phyloP scores from a whole-genome alignment of 2,113 vertebrate species.

The Notechis scutatus region DNA sequence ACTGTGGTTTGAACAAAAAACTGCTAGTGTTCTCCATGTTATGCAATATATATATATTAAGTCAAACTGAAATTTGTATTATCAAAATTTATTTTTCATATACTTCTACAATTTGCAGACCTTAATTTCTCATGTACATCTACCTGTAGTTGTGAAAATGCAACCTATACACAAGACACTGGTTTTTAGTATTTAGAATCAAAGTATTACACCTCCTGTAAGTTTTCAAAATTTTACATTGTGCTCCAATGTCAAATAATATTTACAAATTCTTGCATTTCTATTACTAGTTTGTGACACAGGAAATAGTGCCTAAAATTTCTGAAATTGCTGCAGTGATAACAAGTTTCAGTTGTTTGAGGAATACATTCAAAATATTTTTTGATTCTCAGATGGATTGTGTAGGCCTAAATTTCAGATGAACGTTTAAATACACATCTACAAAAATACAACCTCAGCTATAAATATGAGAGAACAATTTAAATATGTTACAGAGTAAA shows the following conservation, averaged over 20 bases:
- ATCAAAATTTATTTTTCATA: not conserved
- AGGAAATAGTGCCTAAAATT: not conserved
- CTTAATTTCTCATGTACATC: not conserved
- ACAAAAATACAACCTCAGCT: constrained; percentile 32
- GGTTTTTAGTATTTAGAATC: not conserved
- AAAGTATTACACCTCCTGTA: not conserved
- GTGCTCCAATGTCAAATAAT: not conserved
- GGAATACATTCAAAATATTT: not conserved
- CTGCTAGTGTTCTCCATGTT: not conserved
- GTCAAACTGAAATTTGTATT: not conserved
- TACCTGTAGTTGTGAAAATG: not conserved
- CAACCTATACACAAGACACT: not conserved
- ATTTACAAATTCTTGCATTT: not conserved
- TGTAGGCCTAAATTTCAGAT: constrained; percentile 16
- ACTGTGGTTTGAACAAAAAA: constrained; percentile 5
- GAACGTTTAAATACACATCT: constrained; percentile 18
- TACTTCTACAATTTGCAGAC: not conserved
- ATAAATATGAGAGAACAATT: constrained; percentile 6
- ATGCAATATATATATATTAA: not conserved
- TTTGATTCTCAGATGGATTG: not conserved
- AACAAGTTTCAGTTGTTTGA: constrained; percentile 1
- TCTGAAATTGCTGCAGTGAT: not conserved
- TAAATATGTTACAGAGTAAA: constrained; percentile 3
- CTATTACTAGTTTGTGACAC: not conserved
- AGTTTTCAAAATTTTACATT: not conserved